A percentile compares a stretch with the other conserved stretches of the same genome.
These are phyloP conservation scores for Phrixothrix hirtus DNA, from an alignment of 2,888 invertebrate genomes.

Conservation along the genomic window DNA sequence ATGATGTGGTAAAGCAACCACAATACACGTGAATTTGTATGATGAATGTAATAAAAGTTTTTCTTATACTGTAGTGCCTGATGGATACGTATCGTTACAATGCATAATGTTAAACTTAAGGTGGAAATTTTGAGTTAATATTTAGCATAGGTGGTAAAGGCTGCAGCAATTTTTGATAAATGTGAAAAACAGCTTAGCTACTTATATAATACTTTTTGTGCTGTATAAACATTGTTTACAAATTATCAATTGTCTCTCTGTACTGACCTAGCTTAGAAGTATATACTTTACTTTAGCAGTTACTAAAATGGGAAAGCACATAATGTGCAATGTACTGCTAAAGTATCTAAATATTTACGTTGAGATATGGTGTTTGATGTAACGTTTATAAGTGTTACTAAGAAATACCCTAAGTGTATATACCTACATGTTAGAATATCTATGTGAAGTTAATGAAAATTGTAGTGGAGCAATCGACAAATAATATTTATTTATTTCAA, in stretches of 20 bases:
- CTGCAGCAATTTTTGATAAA: slow-evolving; percentile 22
- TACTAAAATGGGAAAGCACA: neutral
- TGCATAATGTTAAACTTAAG: slow-evolving; percentile 19
- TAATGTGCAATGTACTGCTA: too few species aligned
- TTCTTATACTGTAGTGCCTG: slow-evolving; percentile 26
- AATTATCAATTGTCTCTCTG: slow-evolving; percentile 9
- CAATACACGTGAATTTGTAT: slow-evolving; percentile 18
- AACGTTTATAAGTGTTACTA: slow-evolving; percentile 26
- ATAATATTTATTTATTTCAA: slow-evolving; percentile 29
- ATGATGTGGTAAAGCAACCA: slow-evolving; percentile 8
- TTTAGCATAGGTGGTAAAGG: slow-evolving; percentile 6
- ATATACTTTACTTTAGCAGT: slow-evolving; percentile 16
- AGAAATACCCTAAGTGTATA: slow-evolving; percentile 20
- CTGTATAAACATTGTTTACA: slow-evolving; percentile 9
- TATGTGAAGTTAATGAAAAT: slow-evolving; percentile 23
- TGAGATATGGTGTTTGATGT: slow-evolving; percentile 24
- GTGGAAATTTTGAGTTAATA: slow-evolving; percentile 10
- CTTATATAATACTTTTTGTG: too few species aligned
- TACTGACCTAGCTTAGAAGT: slow-evolving; percentile 9
- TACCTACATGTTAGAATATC: slow-evolving; percentile 22
- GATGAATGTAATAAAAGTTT: slow-evolving; percentile 15
- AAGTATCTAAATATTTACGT: slow-evolving; percentile 20
- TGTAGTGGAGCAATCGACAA: slow-evolving; percentile 21
- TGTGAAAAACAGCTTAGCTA: slow-evolving; percentile 16
- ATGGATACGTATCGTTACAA: slow-evolving; percentile 25